Evolutionary conservation across 2,797 vertebrate species (phyloP), one percentile per base, ranked within the genome.

Genomic region (Smutsia gigantea): DNA sequence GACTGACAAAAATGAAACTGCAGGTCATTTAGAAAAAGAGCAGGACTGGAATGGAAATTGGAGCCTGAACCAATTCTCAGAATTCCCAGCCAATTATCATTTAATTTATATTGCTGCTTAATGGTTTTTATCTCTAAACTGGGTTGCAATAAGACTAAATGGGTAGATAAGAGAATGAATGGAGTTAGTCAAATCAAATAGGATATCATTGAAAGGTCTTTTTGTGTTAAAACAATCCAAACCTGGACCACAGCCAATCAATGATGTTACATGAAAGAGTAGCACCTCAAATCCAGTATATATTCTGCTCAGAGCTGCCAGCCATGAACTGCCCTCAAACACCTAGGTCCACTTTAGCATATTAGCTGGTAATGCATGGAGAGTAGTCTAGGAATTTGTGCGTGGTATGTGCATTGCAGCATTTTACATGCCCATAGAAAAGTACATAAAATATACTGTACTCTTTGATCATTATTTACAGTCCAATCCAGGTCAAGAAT

Each of bases 11-110:
- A 95, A 63, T 59, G 77, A 94, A 89, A 59, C 29, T 51, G 34
- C 64, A 78, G 34, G 18, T 96, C 91, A 86, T 77, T 93, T 68
- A 89, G 84, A 81, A 92, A 96, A 77, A 90, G 11, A 85, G 18
- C 69, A 87, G 39, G n/a, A 11, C 66, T 90, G 13, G 55, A 55
- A 86, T 59, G 51, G 69, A 95, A 87, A 87, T 78, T 29, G 51
- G 19, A 74, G 25, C 29, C 10, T 13, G 34, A 57, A 57, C 17
- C 19, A 85, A 37, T 49, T 85, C 53, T 71, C 71, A 51, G 79
- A 90, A 51, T n/a, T 27, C 29, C 21, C 51, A 64, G 75, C 11
- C 49, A 77, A 77, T 85, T 72, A 37, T 49, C 21, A 12, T 46
- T 53, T 84, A 94, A 87, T 39, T 53, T 77, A 25, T 31, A 69